Evolutionary conservation across 2,113 vertebrate genomes (phyloP).

Genomic region (Crotalus horridus): DNA sequence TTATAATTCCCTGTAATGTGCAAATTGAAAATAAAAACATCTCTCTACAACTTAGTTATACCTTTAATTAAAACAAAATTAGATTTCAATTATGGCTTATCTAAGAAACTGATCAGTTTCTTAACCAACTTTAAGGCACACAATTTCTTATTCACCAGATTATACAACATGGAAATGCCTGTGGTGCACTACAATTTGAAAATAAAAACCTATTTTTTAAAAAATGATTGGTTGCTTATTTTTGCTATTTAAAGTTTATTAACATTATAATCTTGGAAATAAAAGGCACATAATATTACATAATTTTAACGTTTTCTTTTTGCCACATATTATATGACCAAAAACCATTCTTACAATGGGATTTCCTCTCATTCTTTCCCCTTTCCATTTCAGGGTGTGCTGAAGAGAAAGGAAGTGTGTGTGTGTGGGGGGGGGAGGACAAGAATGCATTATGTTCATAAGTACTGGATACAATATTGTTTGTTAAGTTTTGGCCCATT

Average conservation of each 20-base stretch:
- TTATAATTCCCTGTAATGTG: fast-evolving
- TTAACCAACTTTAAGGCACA: neutral
- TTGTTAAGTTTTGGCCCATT: neutral
- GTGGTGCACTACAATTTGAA: neutral
- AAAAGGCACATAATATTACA: neutral
- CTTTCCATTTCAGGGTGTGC: neutral
- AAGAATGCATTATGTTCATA: neutral
- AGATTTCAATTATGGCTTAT: slow-evolving; percentile 25
- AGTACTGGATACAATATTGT: neutral
- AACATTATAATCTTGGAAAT: neutral
- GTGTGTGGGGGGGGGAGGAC: too few relatives aligned
- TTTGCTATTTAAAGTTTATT: neutral
- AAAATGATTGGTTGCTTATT: neutral
- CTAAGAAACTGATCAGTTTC: neutral
- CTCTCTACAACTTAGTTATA: fast-evolving
- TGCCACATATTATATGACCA: neutral
- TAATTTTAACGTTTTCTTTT: neutral
- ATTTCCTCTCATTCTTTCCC: neutral
- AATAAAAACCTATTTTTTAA: neutral
- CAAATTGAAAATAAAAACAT: fast-evolving
- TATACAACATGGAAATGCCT: neutral
- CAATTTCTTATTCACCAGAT: neutral
- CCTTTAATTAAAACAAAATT: slow-evolving; percentile 5
- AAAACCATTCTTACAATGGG: neutral
- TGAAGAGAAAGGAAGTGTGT: neutral